phyloP scores from a whole-genome alignment of 1,140 invertebrate species.

The Drosophila sproati region DNA sequence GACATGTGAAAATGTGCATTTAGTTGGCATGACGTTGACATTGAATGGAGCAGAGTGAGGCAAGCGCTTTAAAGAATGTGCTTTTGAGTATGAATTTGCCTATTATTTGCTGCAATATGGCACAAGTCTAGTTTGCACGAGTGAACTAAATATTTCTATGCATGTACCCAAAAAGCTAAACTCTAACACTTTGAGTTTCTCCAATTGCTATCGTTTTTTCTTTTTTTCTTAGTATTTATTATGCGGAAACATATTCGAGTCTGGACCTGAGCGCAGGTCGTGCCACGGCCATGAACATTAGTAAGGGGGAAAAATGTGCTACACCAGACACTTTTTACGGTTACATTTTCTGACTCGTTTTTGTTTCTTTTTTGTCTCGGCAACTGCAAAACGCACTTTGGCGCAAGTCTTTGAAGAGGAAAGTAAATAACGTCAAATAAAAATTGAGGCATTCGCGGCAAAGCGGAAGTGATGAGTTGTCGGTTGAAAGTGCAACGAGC shows the following conservation, averaged over 20 bases:
- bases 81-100: conserved; percentile 54
- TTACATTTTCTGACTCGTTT: background rate
- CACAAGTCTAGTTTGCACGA: background rate
- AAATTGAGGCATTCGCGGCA: conserved; percentile 35
- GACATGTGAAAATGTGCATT: conserved; percentile 32
- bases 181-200: background rate
- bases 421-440: conserved; percentile 20
- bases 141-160: too few relatives aligned
- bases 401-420: conserved; percentile 42
- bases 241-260: conserved; percentile 8
- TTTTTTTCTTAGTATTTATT: background rate
- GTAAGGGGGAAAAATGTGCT: conserved; percentile 34
- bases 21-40: conserved; percentile 40
- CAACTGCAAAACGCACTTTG: conserved; percentile 32
- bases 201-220: background rate
- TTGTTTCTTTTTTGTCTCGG: background rate
- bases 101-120: conserved; percentile 47
- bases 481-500: conserved; percentile 34
- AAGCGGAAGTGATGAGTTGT: conserved; percentile 42
- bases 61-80: conserved; percentile 5
- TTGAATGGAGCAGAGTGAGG: background rate
- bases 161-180: background rate
- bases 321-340: conserved; percentile 8
- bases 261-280: conserved; percentile 5
- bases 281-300: conserved; percentile 40